Evolutionary conservation across 2,888 invertebrate genomes (phyloP), one percentile per base, ranked within the genome.

Genomic region (Branchipolynoe longqiensis): DNA sequence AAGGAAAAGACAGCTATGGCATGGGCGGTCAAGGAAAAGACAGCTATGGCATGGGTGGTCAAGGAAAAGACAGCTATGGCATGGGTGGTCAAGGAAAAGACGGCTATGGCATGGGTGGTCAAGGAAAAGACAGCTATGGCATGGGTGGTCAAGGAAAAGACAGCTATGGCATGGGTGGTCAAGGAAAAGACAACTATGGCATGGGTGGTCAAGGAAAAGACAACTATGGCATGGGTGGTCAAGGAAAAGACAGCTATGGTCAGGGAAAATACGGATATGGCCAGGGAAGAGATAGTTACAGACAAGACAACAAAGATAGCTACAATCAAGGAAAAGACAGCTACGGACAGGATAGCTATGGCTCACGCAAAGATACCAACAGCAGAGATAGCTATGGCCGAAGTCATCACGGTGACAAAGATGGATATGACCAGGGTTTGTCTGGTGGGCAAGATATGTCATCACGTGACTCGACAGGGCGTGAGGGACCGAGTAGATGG

Each of bases 141-240:
- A 8, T 18, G 18, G 48, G 48, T 12, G 48, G 48, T 12, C 41
- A 54, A 33, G 48, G 28, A 0, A 78, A 22, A 38, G 73, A 73
- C 25, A 64, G 64, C 36, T 64, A 64, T 64, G 31, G 54, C 48
- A n/a, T n/a, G n/a, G n/a, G n/a, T n/a, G n/a, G n/a, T n/a, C 41
- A 54, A 33, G 48, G 28, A 0, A 78, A 54, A n/a, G 73, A 73
- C 41, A 36, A 2, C 38, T 22, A 73, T 40, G 73, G 38, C 2
- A 36, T 22, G n/a, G n/a, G 18, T 18, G 18, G 54, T 18, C 18
- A 54, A 14, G 14, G n/a, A 6, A 33, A 22, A 38, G 73, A 73
- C 25, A 64, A 33, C 36, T 64, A 64, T 64, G 31, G n/a, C n/a
- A 18, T 12, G 18, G 18, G 54, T 14, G 54, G 64, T 28, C 33